Conservation (phyloP, 2,113 vertebrate species). For the Melospiza georgiana region DNA sequence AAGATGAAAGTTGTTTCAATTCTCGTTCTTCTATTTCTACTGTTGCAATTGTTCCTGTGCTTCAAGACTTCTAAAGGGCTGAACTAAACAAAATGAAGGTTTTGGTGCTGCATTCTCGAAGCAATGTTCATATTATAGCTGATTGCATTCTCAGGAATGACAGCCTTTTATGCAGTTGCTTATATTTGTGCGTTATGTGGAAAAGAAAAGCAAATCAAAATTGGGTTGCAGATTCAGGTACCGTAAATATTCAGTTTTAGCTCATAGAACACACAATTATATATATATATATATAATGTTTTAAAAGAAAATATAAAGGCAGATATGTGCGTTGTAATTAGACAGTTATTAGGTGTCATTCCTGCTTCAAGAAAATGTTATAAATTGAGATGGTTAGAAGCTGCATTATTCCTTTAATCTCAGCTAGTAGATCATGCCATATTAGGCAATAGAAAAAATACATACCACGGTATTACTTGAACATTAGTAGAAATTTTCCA, state of each 20-base stretch:
- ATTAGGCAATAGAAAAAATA: neutral
- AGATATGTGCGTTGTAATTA: neutral
- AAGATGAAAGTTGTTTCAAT: conserved; percentile 61
- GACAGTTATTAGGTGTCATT: neutral
- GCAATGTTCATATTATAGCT: neutral
- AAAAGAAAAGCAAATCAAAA: neutral
- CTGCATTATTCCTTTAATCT: neutral
- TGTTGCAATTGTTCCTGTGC: neutral
- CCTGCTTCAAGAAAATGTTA: neutral
- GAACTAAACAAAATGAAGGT: conserved; percentile 33
- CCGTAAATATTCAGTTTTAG: neutral
- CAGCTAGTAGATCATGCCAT: neutral
- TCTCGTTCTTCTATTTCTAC: conserved; percentile 29
- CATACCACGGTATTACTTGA: neutral
- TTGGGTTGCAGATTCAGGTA: neutral
- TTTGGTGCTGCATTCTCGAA: conserved; percentile 11
- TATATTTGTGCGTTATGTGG: neutral
- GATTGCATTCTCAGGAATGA: neutral
- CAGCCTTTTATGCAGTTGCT: neutral
- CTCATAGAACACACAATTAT: neutral
- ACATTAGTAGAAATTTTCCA: neutral
- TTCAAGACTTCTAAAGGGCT: conserved; percentile 30
- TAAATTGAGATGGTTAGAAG: neutral
- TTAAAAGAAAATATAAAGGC: neutral
- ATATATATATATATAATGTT: neutral